Evolutionary conservation across 2,113 vertebrate species (phyloP).

Genomic region (Dipodomys spectabilis): DNA sequence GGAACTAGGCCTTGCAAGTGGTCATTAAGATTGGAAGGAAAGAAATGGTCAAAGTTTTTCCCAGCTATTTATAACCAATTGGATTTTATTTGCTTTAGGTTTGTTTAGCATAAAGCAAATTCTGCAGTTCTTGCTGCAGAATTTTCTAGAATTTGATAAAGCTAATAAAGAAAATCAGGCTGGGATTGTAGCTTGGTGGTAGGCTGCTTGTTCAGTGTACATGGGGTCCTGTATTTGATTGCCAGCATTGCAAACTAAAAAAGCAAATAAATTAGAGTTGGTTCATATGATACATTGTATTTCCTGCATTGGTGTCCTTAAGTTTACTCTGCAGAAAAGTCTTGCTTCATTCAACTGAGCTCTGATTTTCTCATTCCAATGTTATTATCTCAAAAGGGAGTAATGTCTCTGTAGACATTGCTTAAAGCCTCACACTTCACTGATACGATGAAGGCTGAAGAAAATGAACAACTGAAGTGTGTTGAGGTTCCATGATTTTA

Average conservation of each 20-base stretch:
- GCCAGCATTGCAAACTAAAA: neutral
- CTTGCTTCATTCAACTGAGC: neutral
- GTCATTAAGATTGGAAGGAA: neutral
- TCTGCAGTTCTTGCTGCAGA: neutral
- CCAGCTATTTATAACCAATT: neutral
- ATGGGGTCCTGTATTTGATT: neutral
- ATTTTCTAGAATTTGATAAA: conserved; percentile 11
- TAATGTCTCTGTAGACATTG: neutral
- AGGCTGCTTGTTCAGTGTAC: neutral
- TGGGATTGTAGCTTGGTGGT: neutral
- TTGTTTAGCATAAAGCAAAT: neutral
- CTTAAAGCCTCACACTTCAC: neutral
- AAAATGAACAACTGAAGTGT: conserved; percentile 25
- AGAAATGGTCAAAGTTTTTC: neutral
- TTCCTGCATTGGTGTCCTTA: neutral
- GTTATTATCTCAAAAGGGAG: neutral
- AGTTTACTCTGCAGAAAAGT: neutral
- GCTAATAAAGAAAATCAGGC: neutral
- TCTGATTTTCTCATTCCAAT: conserved; percentile 24
- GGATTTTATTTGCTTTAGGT: neutral
- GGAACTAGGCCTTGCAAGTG: neutral
- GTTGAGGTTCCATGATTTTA: conserved; percentile 28
- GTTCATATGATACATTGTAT: neutral
- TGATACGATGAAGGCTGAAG: conserved; percentile 38
- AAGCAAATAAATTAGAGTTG: neutral